phyloP scores from a whole-genome alignment of 2,888 invertebrate genomes.

The Nomada fucata region DNA sequence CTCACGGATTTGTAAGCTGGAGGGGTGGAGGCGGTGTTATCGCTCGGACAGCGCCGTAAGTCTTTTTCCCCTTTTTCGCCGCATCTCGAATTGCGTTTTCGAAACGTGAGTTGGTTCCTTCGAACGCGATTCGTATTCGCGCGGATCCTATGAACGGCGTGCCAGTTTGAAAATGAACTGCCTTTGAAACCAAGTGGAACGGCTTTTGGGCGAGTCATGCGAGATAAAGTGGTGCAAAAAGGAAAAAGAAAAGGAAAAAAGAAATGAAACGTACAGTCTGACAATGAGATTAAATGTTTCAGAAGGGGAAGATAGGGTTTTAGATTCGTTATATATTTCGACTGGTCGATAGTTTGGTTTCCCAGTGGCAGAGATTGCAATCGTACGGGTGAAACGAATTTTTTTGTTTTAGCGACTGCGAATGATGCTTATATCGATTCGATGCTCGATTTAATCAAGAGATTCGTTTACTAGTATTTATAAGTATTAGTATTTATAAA shows the following conservation, averaged over 20 bases:
- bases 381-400: neutral
- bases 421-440: too few species aligned
- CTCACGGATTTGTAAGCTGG: constrained; percentile 34
- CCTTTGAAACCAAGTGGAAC: constrained; percentile 20
- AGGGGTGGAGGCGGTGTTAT: constrained; percentile 49
- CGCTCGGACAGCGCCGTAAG: constrained; percentile 39
- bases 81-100: constrained; percentile 43
- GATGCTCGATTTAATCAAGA: too few species aligned
- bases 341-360: neutral
- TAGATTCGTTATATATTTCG: neutral
- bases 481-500: too few species aligned
- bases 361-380: neutral
- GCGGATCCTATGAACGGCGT: constrained; percentile 33
- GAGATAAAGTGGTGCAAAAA: constrained; percentile 10
- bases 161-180: constrained; percentile 45
- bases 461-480: too few species aligned
- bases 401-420: too few species aligned
- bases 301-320: neutral
- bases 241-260: too few species aligned
- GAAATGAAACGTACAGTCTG: neutral
- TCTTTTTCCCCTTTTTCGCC: constrained; percentile 40
- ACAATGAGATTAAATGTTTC: constrained; percentile 6
- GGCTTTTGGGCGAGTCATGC: constrained; percentile 8
- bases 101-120: constrained; percentile 56
- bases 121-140: constrained; percentile 71